Evolutionary conservation across 2,888 invertebrate species (phyloP), one percentile per base, ranked within the genome.

Genomic region (Erebia epiphron): DNA sequence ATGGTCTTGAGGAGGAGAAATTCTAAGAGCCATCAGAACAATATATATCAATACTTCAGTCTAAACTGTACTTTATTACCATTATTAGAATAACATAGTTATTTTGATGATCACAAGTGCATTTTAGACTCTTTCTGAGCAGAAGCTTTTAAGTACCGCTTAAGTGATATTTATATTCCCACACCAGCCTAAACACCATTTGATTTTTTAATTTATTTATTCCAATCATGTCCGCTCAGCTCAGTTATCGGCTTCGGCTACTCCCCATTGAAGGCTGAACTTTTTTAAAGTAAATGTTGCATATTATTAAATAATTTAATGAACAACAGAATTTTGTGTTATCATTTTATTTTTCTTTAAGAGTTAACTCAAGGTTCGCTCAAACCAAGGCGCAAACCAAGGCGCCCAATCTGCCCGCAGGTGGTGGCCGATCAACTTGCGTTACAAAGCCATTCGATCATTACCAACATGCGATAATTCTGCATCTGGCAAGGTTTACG

Each of bases 1-100:
- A 99, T 82, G 99, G 98, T 75, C 95, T 99, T 75, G 95, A 96
- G 70, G 98, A 98, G 89, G 99, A 99, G 93, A 99, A 99, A 93
- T 98, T 97, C 94, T 98, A 97, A 92, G 71, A 81, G 10, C 10
- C 50, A 21, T 43, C 18, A 10, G 66, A 66, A 13, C 18, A 18
- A 35, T 35, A 66, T 56, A 46, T 56, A 46, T 58, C 46, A 49
- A 58, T 16, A 58, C 16, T 43, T 41, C 9, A 43, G 18, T 43
- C 41, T n/a, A 8, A 41, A 60, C 41, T 60, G 60, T 60, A 14
- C 49, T 46, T 62, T 62, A 46, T 62, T 14, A 49, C 62, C 49
- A 62, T 49, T 21, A 62, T 49, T 21, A 62, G n/a, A 46, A 18
- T 41, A 60, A 41, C 58, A 57, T 46, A 9, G 54, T 52, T 26